These are phyloP conservation scores for Drosophila varians DNA, from an alignment of 1,140 invertebrate genomes.

Conservation along the genomic window DNA sequence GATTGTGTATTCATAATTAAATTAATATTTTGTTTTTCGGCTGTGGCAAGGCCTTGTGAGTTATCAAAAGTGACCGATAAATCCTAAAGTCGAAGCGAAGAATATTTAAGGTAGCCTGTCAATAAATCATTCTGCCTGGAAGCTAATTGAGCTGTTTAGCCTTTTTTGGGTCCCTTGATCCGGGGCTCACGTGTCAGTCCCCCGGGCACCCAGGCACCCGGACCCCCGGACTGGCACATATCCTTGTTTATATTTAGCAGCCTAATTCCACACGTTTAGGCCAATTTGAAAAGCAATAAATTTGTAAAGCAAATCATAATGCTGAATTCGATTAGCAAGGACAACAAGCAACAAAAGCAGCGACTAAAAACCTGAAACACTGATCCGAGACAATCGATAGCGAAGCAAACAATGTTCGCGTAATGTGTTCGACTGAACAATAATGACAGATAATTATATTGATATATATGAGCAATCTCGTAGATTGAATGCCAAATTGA, in stretches of 20 bases:
- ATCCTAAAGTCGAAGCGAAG: neutral
- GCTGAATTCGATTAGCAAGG: constrained; percentile 54
- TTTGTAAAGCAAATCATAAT: constrained; percentile 70
- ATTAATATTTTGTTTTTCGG: constrained; percentile 19
- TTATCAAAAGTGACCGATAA: constrained; percentile 12
- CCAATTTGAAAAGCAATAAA: constrained; percentile 66
- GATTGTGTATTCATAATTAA: constrained; percentile 44
- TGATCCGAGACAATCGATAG: constrained; percentile 47
- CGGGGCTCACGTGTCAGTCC: constrained; percentile 51
- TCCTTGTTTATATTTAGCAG: constrained; percentile 59
- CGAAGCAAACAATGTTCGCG: constrained; percentile 12
- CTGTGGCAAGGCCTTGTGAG: constrained; percentile 5
- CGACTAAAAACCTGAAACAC: constrained; percentile 6
- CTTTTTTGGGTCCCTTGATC: constrained; percentile 25
- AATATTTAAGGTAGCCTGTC: constrained; percentile 43
- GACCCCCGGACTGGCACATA: constrained; percentile 50
- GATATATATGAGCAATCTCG: constrained; percentile 40
- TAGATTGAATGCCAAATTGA: constrained; percentile 59
- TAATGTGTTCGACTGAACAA: constrained; percentile 58
- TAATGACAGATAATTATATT: constrained; percentile 73
- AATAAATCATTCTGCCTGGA: constrained; percentile 40
- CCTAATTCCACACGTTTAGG: constrained; percentile 36
- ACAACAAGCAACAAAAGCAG: constrained; percentile 35
- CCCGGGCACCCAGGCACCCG: constrained; percentile 58
- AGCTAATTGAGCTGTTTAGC: constrained; percentile 62